Conservation (phyloP, 2,888 invertebrate species). For the Artemia sinica region DNA sequence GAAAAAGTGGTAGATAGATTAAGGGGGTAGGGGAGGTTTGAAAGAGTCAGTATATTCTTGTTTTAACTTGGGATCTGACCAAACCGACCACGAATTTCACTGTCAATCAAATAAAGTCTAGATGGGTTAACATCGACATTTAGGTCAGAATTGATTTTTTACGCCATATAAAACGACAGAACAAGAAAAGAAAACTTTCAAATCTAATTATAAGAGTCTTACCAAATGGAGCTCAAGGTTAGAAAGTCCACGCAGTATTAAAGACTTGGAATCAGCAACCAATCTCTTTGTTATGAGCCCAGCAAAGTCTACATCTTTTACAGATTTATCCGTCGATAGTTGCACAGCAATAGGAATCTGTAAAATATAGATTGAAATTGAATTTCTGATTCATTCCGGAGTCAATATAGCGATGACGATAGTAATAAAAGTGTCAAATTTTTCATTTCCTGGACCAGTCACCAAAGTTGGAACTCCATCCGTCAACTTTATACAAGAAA, state of each 20-base stretch:
- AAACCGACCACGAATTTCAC: too few species aligned
- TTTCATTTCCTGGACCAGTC: neutral
- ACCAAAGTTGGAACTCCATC: neutral
- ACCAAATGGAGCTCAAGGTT: constrained; percentile 9
- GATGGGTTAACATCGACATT: too few species aligned
- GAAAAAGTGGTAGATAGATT: too few species aligned
- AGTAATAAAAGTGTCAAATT: constrained; percentile 3
- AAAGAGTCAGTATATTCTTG: too few species aligned
- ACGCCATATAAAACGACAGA: too few species aligned
- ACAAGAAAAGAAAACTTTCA: too few species aligned
- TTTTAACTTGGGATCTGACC: too few species aligned
- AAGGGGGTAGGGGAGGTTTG: too few species aligned
- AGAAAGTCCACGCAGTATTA: constrained; percentile 3
- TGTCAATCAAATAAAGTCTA: too few species aligned
- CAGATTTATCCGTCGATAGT: neutral
- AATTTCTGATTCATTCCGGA: neutral
- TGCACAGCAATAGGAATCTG: constrained; percentile 4
- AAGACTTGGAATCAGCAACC: constrained; percentile 2
- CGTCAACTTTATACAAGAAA: neutral
- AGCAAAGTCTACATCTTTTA: constrained; percentile 2
- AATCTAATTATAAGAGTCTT: neutral
- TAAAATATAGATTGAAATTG: neutral
- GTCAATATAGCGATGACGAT: constrained; percentile 7
- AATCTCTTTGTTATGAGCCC: neutral
- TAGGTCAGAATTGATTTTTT: too few species aligned